Evolutionary conservation across 2,113 vertebrate genomes (phyloP), one percentile per base, ranked within the genome.

Genomic region (Pagrus major): DNA sequence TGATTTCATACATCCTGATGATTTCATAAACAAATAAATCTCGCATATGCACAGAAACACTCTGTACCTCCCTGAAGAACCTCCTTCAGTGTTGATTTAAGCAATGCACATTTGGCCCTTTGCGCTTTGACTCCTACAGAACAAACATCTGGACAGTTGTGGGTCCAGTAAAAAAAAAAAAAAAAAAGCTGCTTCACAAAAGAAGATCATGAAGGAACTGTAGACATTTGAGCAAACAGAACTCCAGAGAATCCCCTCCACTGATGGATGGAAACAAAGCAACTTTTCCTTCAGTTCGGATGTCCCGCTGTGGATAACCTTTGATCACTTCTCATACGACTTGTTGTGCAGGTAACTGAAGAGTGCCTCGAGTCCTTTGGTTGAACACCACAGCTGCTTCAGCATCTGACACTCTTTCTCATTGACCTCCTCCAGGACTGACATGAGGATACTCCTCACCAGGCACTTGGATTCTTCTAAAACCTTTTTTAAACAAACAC

Each of bases 381-480:
- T 97, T 79, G 97, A 99, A 70, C 97, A 97, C 97, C 97, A 98
- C 74, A 99, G 95, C 88, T 99, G 97, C 83, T 96, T 98, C 70
- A 99, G 91, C 96, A 99, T 99, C 93, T 97, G 93, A 85, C 97
- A 99, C 87, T 99, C 97, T 33, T 97, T 97, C 83, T 98, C 97
- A 0, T 99, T 99, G 83, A 99, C 98, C 4, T 98, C 97, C 89
- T 98, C 97, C 61, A 99, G 94, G 39, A 97, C 94, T 0, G 97
- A 96, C 90, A 96, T 96, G 86, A 99, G 91, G 87, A 99, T 96
- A 80, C 98, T 97, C 70, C 98, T 94, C 39, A 99, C 88, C 3
- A 99, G 95, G 85, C 96, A 97, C 94, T 99, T 99, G 20, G 98
- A 99, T 88, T 99, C 97, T 88, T 99, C 97, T 75, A 99, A 86